phyloP scores from a whole-genome alignment of 2,113 vertebrate genomes.

The Hippopotamus amphibius region DNA sequence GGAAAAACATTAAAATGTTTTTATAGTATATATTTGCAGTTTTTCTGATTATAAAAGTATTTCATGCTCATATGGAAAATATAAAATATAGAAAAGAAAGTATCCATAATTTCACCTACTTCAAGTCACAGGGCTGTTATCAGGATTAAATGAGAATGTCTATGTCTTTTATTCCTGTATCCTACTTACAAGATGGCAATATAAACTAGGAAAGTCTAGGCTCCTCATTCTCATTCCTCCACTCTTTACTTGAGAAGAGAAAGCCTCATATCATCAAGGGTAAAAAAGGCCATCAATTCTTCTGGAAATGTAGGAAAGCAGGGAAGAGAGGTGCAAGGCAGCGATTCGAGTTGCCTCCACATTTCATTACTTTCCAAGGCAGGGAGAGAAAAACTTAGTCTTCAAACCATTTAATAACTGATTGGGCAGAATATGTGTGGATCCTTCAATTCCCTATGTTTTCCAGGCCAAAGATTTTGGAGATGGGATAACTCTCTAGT shows the following conservation, averaged over 20 bases:
- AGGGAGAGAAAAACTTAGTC: background rate
- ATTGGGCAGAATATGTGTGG: background rate
- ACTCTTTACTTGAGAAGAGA: slow-evolving; percentile 14
- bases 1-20: background rate
- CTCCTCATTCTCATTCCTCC: background rate
- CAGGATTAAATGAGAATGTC: slow-evolving; percentile 22
- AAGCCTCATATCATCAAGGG: background rate
- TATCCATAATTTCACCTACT: background rate
- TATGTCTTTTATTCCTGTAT: background rate
- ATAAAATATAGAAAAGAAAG: background rate
- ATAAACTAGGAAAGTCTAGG: background rate
- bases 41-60: slow-evolving; percentile 24
- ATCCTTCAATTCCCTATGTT: background rate
- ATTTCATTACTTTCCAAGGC: slow-evolving; percentile 6
- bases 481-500: background rate
- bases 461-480: background rate
- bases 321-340: background rate
- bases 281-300: background rate
- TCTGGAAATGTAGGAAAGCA: background rate
- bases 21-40: background rate
- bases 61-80: slow-evolving; percentile 17
- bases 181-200: background rate
- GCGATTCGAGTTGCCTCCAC: background rate
- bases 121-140: background rate
- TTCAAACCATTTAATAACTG: background rate